Evolutionary conservation across 2,888 invertebrate genomes (phyloP), one percentile per base, ranked within the genome.

Genomic region (Ormyrus labotus): DNA sequence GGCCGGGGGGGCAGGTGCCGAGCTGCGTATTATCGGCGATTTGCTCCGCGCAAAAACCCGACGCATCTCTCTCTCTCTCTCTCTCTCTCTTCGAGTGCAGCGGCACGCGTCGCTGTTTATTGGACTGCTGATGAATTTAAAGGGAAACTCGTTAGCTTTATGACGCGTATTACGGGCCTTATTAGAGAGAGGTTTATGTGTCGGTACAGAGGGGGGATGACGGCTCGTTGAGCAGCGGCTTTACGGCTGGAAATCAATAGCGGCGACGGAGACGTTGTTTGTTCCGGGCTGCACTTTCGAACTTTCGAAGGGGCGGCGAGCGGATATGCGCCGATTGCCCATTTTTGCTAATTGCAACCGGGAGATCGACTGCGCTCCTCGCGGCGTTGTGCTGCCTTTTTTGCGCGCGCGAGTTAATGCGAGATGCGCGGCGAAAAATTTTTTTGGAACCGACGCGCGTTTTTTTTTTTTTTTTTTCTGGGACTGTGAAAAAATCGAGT

Each of bases 351-450:
- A 19, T 19, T 19, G 19, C 1, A 19, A 19, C 19, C 51, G 47
- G n/a, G 9, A 45, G 60, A 19, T n/a, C n/a, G 3, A 58, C 50
- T 65, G 53, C 74, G 58, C 61, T 67, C 67, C 61, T 72, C 55
- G 11, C 6, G 51, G 5, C 7, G 73, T n/a, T 13, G 53, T 50
- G 78, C 74, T 77, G 87, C 88, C 13, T 13, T 13, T 88, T 88
- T 85, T 83, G 82, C 70, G 0, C 1, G 19, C 19, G 19, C 19
- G 0, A 19, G 19, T 0, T 19, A 19, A 19, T 19, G 0, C 19
- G 19, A 19, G 19, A 19, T 19, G 19, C 19, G 19, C 19, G 19
- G 19, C 1, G 19, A 19, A 19, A 0, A 19, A 19, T 19, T 19
- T 19, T 19, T 19, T 19, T 19, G 0, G 19, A 19, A 19, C 1